Percentiles rank a stretch among this genome's conserved stretches.
These are phyloP conservation scores for Porites australiensis DNA, from an alignment of 64 coral and sea anemone genomes.

Conservation along the genomic window DNA sequence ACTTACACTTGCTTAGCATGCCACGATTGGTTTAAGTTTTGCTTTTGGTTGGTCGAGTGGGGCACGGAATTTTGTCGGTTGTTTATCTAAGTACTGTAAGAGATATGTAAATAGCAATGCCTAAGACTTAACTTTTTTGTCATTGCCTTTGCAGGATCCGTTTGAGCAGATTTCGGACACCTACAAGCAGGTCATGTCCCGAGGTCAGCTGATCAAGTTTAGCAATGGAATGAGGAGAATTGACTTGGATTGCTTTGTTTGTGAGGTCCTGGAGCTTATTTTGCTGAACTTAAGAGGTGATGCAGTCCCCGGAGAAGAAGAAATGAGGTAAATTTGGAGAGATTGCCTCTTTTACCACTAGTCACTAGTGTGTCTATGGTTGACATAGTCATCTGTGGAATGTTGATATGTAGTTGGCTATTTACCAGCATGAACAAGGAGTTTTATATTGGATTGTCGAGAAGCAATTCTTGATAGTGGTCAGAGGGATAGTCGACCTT, in stretches of 20 bases:
- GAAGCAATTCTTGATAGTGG: no score
- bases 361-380: no score
- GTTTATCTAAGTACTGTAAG: background rate
- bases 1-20: no score
- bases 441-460: no score
- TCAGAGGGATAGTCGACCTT: no score
- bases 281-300: slow-evolving; percentile 30
- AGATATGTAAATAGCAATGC: background rate
- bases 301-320: background rate
- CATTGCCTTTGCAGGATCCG: slow-evolving; percentile 34
- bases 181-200: slow-evolving; percentile 39
- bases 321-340: slow-evolving; percentile 39
- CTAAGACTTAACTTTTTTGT: background rate
- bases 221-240: slow-evolving; percentile 15
- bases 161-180: slow-evolving; percentile 43
- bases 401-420: no score
- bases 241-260: slow-evolving; percentile 41
- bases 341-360: no score
- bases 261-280: slow-evolving; percentile 60
- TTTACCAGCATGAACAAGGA: no score
- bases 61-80: no score
- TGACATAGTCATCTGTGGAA: no score
- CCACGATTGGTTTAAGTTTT: no score
- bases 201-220: background rate
- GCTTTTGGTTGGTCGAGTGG: no score